These are phyloP conservation scores for Oegoconia quadripuncta DNA, from an alignment of 2,888 invertebrate species.

Conservation along the genomic window DNA sequence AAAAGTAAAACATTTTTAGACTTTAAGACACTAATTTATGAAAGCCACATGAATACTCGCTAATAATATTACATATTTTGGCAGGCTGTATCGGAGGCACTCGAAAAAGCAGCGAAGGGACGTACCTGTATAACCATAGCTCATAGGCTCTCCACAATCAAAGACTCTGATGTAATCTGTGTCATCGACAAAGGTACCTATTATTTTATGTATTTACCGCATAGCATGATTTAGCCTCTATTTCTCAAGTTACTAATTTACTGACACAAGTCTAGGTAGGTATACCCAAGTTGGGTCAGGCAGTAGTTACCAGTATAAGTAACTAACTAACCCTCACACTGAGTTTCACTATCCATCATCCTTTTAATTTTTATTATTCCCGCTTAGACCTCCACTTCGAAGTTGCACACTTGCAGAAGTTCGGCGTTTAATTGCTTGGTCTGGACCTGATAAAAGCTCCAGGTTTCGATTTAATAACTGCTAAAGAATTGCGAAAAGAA, in stretches of 20 bases:
- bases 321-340: too few species aligned
- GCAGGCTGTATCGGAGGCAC: constrained; percentile 88
- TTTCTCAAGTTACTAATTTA: background rate
- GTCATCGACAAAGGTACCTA: constrained; percentile 86
- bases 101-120: constrained; percentile 89
- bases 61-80: constrained; percentile 11
- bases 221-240: background rate
- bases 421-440: too few species aligned
- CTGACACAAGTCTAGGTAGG: too few species aligned
- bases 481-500: too few species aligned
- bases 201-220: background rate
- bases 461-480: too few species aligned
- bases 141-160: constrained; percentile 90
- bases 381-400: background rate
- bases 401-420: too few species aligned
- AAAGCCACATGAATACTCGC: background rate
- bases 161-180: constrained; percentile 90
- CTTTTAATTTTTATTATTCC: background rate
- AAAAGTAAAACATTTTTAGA: background rate
- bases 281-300: too few species aligned
- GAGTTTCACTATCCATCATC: too few species aligned
- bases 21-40: background rate
- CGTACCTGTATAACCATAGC: constrained; percentile 93
- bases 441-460: too few species aligned
- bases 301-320: too few species aligned